These are phyloP conservation scores for Rhinogobio ventralis DNA, from an alignment of 2,797 vertebrate genomes.

Conservation along the genomic window DNA sequence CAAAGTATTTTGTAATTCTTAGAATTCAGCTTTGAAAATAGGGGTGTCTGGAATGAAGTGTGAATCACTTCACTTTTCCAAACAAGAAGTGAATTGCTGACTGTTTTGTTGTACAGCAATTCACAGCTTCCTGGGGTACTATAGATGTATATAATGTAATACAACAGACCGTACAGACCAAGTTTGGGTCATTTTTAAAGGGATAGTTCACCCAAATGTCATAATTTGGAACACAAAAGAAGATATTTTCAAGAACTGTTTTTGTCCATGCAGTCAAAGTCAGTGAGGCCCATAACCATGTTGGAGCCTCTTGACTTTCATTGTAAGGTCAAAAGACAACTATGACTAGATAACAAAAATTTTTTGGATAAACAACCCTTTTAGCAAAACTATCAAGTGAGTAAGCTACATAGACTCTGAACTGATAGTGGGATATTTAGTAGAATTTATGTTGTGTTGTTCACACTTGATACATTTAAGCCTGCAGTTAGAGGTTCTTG, in stretches of 20 bases:
- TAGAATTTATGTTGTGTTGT: neutral
- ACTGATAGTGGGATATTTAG: neutral
- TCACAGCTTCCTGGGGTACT: no score
- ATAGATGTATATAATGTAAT: neutral
- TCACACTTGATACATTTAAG: neutral
- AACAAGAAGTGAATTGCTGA: no score
- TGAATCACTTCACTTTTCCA: no score
- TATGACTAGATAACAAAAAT: neutral
- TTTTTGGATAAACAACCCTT: neutral
- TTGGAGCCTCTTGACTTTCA: neutral
- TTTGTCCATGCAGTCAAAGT: neutral
- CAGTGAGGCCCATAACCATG: neutral
- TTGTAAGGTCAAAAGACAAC: neutral
- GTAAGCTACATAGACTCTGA: neutral
- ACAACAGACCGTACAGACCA: neutral
- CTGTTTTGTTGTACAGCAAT: no score
- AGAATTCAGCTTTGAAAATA: no score
- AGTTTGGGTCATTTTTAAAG: neutral
- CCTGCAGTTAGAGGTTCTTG: neutral
- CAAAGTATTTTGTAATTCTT: no score
- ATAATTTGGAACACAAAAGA: neutral
- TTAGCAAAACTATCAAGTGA: neutral
- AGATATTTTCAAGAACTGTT: neutral
- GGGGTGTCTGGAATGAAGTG: no score
- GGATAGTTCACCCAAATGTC: neutral